Evolutionary conservation across 2,888 invertebrate genomes (phyloP), one percentile per base, ranked within the genome.

Genomic region (Pammene aurita): DNA sequence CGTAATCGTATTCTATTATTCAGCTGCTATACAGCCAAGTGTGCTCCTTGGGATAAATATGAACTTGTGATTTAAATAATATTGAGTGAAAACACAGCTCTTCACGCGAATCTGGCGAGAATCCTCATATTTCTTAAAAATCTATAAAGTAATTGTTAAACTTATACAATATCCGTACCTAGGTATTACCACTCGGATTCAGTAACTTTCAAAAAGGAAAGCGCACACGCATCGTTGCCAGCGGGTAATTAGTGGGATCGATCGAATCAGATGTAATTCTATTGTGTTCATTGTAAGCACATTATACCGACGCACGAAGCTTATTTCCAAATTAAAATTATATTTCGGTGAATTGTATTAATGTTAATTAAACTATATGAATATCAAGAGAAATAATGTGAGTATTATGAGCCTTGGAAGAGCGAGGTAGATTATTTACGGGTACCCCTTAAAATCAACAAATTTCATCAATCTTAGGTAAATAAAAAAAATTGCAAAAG

Each of bases 231-330:
- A 54, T 34, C 18, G 50, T 82, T 77, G 82, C 79, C 78, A 75
- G 75, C 81, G 81, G 84, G 80, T 85, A 88, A 89, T 90, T 89
- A 91, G 88, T 88, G 86, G 87, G 79, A 87, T 76, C 83, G 84
- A 84, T 82, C 78, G 77, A 78, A 76, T 74, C 74, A 78, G 76
- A 74, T 41, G 72, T 73, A 73, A 74, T 71, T 73, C 67, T 64
- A 55, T 69, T 56, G 60, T 67, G 55, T 75, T 75, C 73, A 72
- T 68, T 71, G 73, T 73, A 74, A 67, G 70, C 70, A 64, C 67
- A 70, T 71, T 72, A 72, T 72, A 56, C 70, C 66, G 70, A 35
- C 70, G 57, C 57, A 57, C 71, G 69, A 67, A 72, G 69, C 70
- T 70, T 67, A 57, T 16, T 26, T 34, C 13, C 54, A 46, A 48